Evolutionary conservation across 2,888 invertebrate genomes (phyloP), one percentile per base, ranked within the genome.

Genomic region (Malacosoma neustria): DNA sequence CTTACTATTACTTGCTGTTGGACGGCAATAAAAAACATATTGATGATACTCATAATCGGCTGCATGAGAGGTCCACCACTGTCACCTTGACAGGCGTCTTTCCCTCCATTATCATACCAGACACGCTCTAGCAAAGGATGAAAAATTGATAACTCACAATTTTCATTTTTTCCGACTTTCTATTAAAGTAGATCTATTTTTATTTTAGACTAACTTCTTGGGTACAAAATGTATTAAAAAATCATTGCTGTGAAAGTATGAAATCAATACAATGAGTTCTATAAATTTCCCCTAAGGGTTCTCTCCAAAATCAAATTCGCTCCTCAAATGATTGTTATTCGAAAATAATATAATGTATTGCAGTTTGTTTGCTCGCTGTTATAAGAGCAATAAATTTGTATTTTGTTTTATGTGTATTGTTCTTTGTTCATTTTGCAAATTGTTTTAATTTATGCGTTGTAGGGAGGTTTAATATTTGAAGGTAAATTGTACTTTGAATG

Each of bases 11-110:
- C n/a, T n/a, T n/a, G n/a, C n/a, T n/a, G n/a, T n/a, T n/a, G n/a
- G n/a, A n/a, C n/a, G n/a, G n/a, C n/a, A n/a, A n/a, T n/a, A n/a
- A n/a, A n/a, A n/a, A n/a, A n/a, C n/a, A n/a, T n/a, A n/a, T n/a
- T n/a, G n/a, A n/a, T n/a, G n/a, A n/a, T 37, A 68, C 79, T 72
- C 30, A 86, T 84, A 39, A 77, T 70, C 1, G 82, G 75, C 35
- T 89, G 87, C 91, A 93, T 92, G 9, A 95, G 72, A 0, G 95
- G 94, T 3, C 95, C 95, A 0, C 95, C 95, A 34, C 93, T 93
- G 74, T 95, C 95, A 1, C 94, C 93, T 76, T 91, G 89, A 52
- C 93, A 93, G 31, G 93, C 89, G 59, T 93, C 93, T 61, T 89
- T 90, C 13, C 90, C 90, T 0, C 92, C 93, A 34, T 64, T 55